Percentiles rank a stretch among this genome's conserved stretches.
Conservation (phyloP, 2,888 invertebrate genomes). For the Pollenia labialis region DNA sequence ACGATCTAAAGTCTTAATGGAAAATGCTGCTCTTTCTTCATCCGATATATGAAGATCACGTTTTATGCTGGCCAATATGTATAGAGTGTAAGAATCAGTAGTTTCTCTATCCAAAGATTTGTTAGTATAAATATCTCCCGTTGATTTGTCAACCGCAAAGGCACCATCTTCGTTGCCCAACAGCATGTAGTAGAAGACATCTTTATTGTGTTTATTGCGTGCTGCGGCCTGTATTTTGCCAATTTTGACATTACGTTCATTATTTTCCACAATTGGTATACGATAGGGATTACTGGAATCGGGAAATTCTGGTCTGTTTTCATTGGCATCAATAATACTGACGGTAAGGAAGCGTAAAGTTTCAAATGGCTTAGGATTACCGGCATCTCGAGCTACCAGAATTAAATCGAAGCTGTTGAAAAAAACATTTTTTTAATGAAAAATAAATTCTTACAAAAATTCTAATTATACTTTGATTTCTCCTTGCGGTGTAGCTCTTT, state of each 20-base stretch:
- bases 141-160: slow-evolving; percentile 91
- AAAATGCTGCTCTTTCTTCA: slow-evolving; percentile 84
- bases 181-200: slow-evolving; percentile 93
- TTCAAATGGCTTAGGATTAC: slow-evolving; percentile 92
- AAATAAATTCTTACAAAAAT: not conserved
- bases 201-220: slow-evolving; percentile 92
- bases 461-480: slow-evolving; percentile 84
- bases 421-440: not conserved
- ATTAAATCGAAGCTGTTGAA: slow-evolving; percentile 86
- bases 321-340: slow-evolving; percentile 91
- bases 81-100: slow-evolving; percentile 89
- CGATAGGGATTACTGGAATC: slow-evolving; percentile 87
- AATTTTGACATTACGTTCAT: slow-evolving; percentile 86
- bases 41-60: slow-evolving; percentile 88
- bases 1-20: slow-evolving; percentile 84
- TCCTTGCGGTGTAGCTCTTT: slow-evolving; percentile 91
- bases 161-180: slow-evolving; percentile 90
- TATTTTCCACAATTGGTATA: slow-evolving; percentile 90
- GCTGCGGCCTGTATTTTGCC: slow-evolving; percentile 85
- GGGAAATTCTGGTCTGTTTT: slow-evolving; percentile 91
- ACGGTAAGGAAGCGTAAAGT: slow-evolving; percentile 90
- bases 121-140: slow-evolving; percentile 92
- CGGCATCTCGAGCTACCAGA: slow-evolving; percentile 92
- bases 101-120: slow-evolving; percentile 93
- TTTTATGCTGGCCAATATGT: slow-evolving; percentile 93